These are phyloP conservation scores for Xanthia togata DNA, from an alignment of 2,888 invertebrate species.

Conservation along the genomic window DNA sequence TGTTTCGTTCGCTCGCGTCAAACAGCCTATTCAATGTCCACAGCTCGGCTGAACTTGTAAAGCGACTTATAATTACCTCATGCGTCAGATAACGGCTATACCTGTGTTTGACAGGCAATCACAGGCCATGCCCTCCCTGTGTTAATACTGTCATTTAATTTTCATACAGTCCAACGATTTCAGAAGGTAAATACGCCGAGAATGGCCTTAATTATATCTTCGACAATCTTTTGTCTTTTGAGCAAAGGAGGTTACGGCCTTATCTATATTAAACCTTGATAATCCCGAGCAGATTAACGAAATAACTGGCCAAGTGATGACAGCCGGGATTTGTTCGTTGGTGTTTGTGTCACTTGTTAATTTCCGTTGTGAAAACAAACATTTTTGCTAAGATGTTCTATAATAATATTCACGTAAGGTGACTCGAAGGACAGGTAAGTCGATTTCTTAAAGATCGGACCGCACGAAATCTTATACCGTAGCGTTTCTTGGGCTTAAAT, in stretches of 20 bases:
- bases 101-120: conserved; percentile 79
- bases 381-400: not conserved
- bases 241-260: conserved; percentile 59
- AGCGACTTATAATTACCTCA: conserved; percentile 74
- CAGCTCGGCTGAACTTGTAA: conserved; percentile 56
- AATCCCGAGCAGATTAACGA: conserved; percentile 56
- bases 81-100: conserved; percentile 72
- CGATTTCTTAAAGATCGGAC: conserved; percentile 35
- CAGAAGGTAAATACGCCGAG: conserved; percentile 59
- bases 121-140: conserved; percentile 59
- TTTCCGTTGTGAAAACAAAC: conserved; percentile 18
- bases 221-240: conserved; percentile 63
- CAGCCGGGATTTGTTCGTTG: conserved; percentile 43
- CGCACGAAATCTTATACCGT: conserved; percentile 45
- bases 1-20: conserved; percentile 25
- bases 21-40: conserved; percentile 36
- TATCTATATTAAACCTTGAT: conserved; percentile 65
- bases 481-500: conserved; percentile 37
- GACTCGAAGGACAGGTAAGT: conserved; percentile 36
- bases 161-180: conserved; percentile 59
- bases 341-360: conserved; percentile 17
- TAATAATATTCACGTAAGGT: conserved; percentile 22
- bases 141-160: conserved; percentile 69
- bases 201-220: conserved; percentile 61
- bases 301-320: conserved; percentile 47